Base-by-base conservation (phyloP, 2,888 invertebrate genomes). In the Drosophila recens region DNA sequence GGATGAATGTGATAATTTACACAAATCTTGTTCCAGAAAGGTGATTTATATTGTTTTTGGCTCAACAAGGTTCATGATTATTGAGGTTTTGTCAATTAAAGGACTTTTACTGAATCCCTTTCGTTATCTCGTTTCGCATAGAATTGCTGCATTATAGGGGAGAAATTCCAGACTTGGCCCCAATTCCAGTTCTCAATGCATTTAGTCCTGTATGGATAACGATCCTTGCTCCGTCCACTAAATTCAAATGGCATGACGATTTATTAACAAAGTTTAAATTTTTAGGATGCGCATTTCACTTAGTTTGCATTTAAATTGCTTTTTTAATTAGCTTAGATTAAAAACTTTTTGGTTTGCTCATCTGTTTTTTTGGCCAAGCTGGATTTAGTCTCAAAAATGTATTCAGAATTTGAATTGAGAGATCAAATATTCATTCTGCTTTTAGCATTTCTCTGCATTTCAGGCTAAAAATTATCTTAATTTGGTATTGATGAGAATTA, bases 271-370 rank as follows among this genome's bases (percentile, higher is more conserved):
- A 74, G 74, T 74, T 74, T 49, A 34, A 67, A 67, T 46, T 70
- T 72, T 75, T 57, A n/a, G 66, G 66, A 52, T 23, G 66, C 78
- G 54, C 68, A 73, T 75, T 80, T 73, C 67, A 77, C 80, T 82
- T 80, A 82, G 79, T 79, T 82, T 82, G 79, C 85, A 85, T 85
- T 79, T 77, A 82, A 77, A 82, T 82, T 77, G 77, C 59, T 56
- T 76, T 85, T 81, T 83, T 86, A 78, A 83, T 73, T 75, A 77
- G 81, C 71, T 72, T 71, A 67, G 75, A 68, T 75, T 74, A 73
- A 72, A 76, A 76, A 83, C 61, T 69, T 74, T 67, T 67, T 34
- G 56, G 58, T 17, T 65, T 65, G 34, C 59, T 58, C 13, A 51
- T 51, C 63, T 64, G 56, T 49, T 67, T 75, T 75, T 52, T 69